Base-by-base conservation (phyloP, 1,140 invertebrate genomes). In the Dendrolimus kikuchii region DNA sequence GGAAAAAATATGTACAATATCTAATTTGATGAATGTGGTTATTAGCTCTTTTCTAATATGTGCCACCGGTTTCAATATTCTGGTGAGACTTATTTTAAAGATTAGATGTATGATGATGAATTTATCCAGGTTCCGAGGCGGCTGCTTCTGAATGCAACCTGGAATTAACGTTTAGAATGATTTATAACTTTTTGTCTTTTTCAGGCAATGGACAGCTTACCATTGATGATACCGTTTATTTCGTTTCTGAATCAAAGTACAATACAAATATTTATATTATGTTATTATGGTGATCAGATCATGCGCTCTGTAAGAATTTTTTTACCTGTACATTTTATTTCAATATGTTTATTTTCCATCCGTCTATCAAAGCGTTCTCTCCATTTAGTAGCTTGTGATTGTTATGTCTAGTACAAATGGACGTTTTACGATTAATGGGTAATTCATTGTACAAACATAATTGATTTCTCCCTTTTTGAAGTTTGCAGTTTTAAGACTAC, bases 11-110 rank as follows among this genome's bases (percentile, higher is more conserved):
- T 74, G 62, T 55, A 55, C 66, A 5, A 66, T 70, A 55, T 67
- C 73, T 0, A 66, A 57, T 51, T 56, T 78, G 38, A 59, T 66
- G n/a, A 71, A 74, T 23, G 56, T 68, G 0, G 10, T 72, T 23
- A 62, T 59, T 0, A 76, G 76, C 48, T 71, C 69, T 9, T 40
- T 76, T n/a, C 54, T 73, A 1, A 72, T 78, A 47, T 78, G 76
- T 45, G 53, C 66, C 7, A 64, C 67, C 5, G 76, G 66, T 8
- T 78, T 78, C 40, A 78, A 78, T 48, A 48, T 74, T 5, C 62
- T 60, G 67, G 75, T 78, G 67, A 51, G 43, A 49, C 47, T 40
- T 40, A 8, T 47, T 45, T 60, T 52, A 40, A 42, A 49, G 38
- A 49, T 38, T 40, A 38, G 23, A 23, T 23, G 23, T 23, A 23